Conservation (phyloP, 2,888 invertebrate genomes). For the Orthonevra nobilis region DNA sequence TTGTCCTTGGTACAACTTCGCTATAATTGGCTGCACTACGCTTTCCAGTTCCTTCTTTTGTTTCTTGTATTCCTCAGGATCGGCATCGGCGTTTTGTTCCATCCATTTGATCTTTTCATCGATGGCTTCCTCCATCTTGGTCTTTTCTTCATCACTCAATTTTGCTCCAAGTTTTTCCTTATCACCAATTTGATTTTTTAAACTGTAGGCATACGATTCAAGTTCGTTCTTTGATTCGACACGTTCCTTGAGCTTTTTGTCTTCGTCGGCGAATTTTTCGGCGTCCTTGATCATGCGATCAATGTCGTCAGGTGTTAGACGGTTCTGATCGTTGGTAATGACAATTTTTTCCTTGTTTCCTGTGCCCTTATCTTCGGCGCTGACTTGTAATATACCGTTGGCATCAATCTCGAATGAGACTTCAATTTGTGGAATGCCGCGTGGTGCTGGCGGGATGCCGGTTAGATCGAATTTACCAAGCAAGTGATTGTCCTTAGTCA, state of each 20-base stretch:
- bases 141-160: constrained; percentile 92
- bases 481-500: constrained; percentile 99
- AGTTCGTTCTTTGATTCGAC: constrained; percentile 98
- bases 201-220: constrained; percentile 97
- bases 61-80: constrained; percentile 94
- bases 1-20: constrained; percentile 95
- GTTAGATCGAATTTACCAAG: constrained; percentile 99
- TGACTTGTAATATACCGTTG: constrained; percentile 96
- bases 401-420: constrained; percentile 97
- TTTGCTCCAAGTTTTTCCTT: constrained; percentile 98
- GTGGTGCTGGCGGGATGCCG: constrained; percentile 96
- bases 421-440: constrained; percentile 96
- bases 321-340: constrained; percentile 98
- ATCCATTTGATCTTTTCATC: constrained; percentile 99
- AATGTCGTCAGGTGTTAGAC: constrained; percentile 98
- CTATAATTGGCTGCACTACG: constrained; percentile 97
- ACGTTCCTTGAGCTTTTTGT: constrained; percentile 96
- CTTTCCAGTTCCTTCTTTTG: constrained; percentile 97
- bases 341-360: constrained; percentile 99
- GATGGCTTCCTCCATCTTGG: constrained; percentile 96
- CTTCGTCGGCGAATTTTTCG: constrained; percentile 99
- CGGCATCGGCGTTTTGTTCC: constrained; percentile 96
- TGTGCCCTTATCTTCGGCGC: constrained; percentile 99
- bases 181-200: constrained; percentile 97
- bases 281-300: constrained; percentile 99